Conservation (phyloP, 2,888 invertebrate genomes). For the Meiosimyza decipiens region DNA sequence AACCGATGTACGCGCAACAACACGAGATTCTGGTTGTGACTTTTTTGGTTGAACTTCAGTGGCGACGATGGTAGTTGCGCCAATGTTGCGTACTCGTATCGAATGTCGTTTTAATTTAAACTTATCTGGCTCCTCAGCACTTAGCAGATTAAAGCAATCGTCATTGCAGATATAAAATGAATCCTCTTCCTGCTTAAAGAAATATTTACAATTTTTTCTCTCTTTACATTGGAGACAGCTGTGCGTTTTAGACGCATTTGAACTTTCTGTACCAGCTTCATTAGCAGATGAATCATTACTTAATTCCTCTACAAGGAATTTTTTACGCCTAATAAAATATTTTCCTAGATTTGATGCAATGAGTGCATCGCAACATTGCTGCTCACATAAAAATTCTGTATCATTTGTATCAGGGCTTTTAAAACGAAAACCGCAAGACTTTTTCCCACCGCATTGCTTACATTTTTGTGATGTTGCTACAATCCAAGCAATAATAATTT, state of each 20-base stretch:
- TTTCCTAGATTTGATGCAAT: conserved; percentile 70
- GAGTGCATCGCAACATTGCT: conserved; percentile 69
- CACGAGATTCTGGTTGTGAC: conserved; percentile 63
- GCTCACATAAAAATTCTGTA: conserved; percentile 70
- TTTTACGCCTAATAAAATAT: conserved; percentile 70
- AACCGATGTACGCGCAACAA: conserved; percentile 71
- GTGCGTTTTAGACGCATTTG: conserved; percentile 41
- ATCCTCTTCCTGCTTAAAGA: conserved; percentile 69
- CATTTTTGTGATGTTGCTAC: conserved; percentile 57
- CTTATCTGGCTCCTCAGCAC: conserved; percentile 67
- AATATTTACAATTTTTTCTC: conserved; percentile 67
- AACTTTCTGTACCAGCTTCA: neutral
- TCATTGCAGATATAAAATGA: conserved; percentile 70
- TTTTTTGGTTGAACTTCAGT: conserved; percentile 49
- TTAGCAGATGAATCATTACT: conserved; percentile 42
- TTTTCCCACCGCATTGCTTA: conserved; percentile 55
- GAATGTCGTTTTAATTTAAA: conserved; percentile 64
- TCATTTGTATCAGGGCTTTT: conserved; percentile 67
- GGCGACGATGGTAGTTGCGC: conserved; percentile 52
- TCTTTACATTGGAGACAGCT: conserved; percentile 70
- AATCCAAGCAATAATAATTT: conserved; percentile 63
- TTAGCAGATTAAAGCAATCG: conserved; percentile 70
- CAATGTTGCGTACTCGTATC: conserved; percentile 64
- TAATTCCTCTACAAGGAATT: conserved; percentile 68
- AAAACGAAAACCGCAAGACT: conserved; percentile 61